Conservation (phyloP, 1,140 invertebrate species). For the Drosophila repleta region DNA sequence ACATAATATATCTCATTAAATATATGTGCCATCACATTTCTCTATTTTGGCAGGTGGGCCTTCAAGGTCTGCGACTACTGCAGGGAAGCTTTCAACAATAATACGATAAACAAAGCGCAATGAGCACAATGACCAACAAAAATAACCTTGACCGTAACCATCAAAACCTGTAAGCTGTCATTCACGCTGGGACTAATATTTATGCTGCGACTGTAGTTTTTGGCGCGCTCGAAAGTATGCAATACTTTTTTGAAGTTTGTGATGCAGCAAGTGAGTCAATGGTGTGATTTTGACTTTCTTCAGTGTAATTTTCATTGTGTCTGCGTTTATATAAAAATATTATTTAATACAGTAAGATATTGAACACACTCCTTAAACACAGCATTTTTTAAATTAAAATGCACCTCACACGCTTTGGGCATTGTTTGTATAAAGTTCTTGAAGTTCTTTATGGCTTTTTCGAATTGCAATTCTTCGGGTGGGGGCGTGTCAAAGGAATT, state of each 20-base stretch:
- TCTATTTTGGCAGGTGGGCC: neutral
- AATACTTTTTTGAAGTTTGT: neutral
- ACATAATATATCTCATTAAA: neutral
- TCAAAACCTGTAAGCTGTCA: constrained; percentile 5
- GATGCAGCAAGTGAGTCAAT: neutral
- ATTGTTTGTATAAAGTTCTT: constrained; percentile 7
- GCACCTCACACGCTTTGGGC: neutral
- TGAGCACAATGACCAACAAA: constrained; percentile 18
- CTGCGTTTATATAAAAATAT: neutral
- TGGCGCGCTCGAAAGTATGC: constrained; percentile 19
- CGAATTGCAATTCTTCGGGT: constrained; percentile 5
- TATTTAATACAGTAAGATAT: neutral
- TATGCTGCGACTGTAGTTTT: constrained; percentile 7
- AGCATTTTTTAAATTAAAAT: constrained; percentile 22
- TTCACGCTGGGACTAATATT: neutral
- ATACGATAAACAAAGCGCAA: neutral
- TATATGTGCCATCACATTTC: neutral
- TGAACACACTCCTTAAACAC: too few relatives aligned
- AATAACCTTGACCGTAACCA: constrained; percentile 18
- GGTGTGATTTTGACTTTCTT: neutral
- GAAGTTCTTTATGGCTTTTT: constrained; percentile 18
- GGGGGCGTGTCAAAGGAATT: constrained; percentile 23
- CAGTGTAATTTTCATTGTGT: neutral
- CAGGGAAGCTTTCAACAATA: constrained; percentile 4
- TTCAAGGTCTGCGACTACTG: neutral